Evolutionary conservation across 2,888 invertebrate species (phyloP), one percentile per base, ranked within the genome.

Genomic region (Epirrhoe tristata): DNA sequence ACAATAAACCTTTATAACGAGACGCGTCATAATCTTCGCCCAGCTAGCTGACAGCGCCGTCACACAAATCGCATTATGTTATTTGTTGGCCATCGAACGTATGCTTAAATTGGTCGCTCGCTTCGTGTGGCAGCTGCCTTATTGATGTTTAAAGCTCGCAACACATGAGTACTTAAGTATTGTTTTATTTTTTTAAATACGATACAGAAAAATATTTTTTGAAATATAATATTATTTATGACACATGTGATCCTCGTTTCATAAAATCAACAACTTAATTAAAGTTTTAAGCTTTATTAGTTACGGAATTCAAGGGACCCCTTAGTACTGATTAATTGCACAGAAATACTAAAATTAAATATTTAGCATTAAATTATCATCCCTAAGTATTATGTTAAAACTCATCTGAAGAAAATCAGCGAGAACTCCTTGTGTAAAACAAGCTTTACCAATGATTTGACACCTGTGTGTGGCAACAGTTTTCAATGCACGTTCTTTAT

Each of bases 1-100:
- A 90, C 89, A 90, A 90, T 87, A 83, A 82, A 80, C 80, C 78
- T 75, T 76, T 79, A 82, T 91, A 91, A 91, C 91, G 89, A 91
- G 89, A 79, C 85, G 78, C 78, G 86, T 85, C 85, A 88, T 88
- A 88, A 89, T 82, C 82, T 84, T 84, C 85, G 77, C 82, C 82
- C 82, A 84, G 82, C 74, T 74, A 72, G 73, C 73, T 72, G 75
- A 73, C 77, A 71, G 75, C 72, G 79, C 83, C 82, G 88, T 85
- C 89, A 77, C 87, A 87, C 89, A 89, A 89, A 88, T 89, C 85
- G 84, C 83, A 85, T 85, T 85, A 85, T 73, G 77, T 83, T 87
- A 86, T 86, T 86, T 84, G 84, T 80, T 75, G 77, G 72, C 75
- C 78, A 80, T 81, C 80, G 78, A 75, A 81, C 77, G 74, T 69